A percentile compares a stretch with the other conserved stretches of the same genome.
Conservation (phyloP, 2,888 invertebrate genomes). For the Gasteruption jaculator region DNA sequence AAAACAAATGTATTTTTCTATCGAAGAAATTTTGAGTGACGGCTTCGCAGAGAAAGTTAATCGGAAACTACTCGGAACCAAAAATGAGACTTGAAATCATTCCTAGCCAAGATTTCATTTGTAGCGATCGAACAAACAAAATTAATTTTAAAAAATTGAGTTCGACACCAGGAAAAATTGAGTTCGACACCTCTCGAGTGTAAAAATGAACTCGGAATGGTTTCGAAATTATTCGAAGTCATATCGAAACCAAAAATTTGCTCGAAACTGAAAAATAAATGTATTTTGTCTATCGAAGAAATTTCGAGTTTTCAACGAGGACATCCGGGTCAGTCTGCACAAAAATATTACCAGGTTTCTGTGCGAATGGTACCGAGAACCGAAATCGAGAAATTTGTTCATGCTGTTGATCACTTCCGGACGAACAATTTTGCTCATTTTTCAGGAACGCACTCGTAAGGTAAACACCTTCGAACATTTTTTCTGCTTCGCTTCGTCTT, state of each 20-base stretch:
- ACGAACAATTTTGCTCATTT: slow-evolving; percentile 54
- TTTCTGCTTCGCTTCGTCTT: too few relatives aligned
- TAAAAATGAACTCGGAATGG: too few relatives aligned
- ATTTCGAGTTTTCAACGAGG: slow-evolving; percentile 52
- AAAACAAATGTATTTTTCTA: slow-evolving; percentile 9
- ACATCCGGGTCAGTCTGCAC: slow-evolving; percentile 48
- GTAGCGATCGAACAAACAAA: too few relatives aligned
- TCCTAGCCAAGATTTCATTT: too few relatives aligned
- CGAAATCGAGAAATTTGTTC: slow-evolving; percentile 49
- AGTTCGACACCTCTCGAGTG: background rate
- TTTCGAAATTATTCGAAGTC: slow-evolving; percentile 3
- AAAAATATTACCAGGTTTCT: slow-evolving; percentile 50
- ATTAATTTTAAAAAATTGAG: too few relatives aligned
- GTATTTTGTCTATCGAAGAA: slow-evolving; percentile 40
- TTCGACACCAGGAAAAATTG: too few relatives aligned
- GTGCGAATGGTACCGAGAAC: slow-evolving; percentile 49
- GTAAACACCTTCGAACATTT: too few relatives aligned
- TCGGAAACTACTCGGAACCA: too few relatives aligned
- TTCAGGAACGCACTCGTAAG: slow-evolving; percentile 50
- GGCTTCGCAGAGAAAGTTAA: too few relatives aligned
- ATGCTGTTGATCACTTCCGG: slow-evolving; percentile 55
- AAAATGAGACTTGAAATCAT: too few relatives aligned
- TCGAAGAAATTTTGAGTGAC: slow-evolving; percentile 53
- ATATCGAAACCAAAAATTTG: background rate
- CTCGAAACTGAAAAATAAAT: slow-evolving; percentile 8